Evolutionary conservation across 2,797 vertebrate species (phyloP).

Genomic region (Silurus lanzhouensis): DNA sequence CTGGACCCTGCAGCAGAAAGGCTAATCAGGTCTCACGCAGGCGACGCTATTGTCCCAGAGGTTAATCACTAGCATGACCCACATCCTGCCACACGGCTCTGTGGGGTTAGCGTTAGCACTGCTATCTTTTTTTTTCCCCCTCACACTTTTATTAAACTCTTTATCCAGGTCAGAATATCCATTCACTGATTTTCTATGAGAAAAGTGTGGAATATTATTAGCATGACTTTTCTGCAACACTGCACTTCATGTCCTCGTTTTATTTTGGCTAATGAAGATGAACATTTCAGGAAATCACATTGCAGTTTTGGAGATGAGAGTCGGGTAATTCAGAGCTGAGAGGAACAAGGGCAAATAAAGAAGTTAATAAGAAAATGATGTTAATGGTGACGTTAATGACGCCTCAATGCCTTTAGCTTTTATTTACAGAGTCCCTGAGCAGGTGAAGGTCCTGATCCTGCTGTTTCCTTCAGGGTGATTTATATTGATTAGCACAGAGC

Average conservation of each 20-base stretch:
- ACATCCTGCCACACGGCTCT: neutral
- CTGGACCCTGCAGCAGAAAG: neutral
- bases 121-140: neutral
- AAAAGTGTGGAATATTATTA: neutral
- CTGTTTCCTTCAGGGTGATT: neutral
- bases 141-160: neutral
- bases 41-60: neutral
- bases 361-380: neutral
- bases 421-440: neutral
- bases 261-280: neutral
- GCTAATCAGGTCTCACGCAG: neutral
- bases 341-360: neutral
- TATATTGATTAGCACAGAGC: neutral
- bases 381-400: neutral
- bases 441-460: neutral
- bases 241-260: neutral
- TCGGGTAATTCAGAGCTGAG: neutral
- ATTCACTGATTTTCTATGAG: neutral
- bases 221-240: neutral
- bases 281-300: conserved; percentile 3
- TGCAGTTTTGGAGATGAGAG: neutral
- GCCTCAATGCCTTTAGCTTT: neutral
- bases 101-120: neutral
- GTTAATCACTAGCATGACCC: conserved; percentile 11
- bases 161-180: conserved; percentile 5